These are phyloP conservation scores for Microctenopoma stevenorrisi DNA, from an alignment of 2,797 vertebrate species.

Conservation along the genomic window DNA sequence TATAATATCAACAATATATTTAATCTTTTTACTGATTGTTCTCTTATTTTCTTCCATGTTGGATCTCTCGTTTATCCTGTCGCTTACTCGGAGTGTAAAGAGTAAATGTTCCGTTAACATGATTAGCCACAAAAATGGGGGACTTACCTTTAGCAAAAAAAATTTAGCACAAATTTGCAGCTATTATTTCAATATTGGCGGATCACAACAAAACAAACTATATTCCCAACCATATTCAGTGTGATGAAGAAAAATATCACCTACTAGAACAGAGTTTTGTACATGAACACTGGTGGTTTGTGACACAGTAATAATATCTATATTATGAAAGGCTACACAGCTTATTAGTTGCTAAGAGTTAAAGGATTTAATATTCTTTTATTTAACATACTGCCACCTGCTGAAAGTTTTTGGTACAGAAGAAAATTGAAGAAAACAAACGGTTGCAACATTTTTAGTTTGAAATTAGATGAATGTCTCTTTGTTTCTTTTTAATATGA, in stretches of 20 bases:
- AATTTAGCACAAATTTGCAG: neutral
- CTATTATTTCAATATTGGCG: neutral
- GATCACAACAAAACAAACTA: neutral
- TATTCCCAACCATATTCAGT: neutral
- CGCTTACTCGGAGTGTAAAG: too few relatives aligned
- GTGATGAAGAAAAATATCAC: neutral
- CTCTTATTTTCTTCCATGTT: too few relatives aligned
- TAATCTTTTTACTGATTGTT: too few relatives aligned
- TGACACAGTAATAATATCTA: neutral
- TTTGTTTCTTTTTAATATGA: neutral
- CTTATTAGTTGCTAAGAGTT: too few relatives aligned
- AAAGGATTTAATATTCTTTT: too few relatives aligned
- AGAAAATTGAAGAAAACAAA: neutral
- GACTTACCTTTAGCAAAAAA: neutral
- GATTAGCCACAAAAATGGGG: too few relatives aligned
- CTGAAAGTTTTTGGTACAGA: constrained; percentile 3
- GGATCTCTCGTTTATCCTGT: too few relatives aligned
- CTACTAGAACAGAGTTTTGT: neutral
- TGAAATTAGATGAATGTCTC: neutral
- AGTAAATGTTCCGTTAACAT: too few relatives aligned
- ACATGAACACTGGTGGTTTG: neutral
- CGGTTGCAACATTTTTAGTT: neutral
- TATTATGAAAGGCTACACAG: neutral
- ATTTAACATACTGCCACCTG: constrained; percentile 31
- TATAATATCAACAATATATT: too few relatives aligned